phyloP scores from a whole-genome alignment of 1,140 invertebrate species.

The Sinonovacula constricta region DNA sequence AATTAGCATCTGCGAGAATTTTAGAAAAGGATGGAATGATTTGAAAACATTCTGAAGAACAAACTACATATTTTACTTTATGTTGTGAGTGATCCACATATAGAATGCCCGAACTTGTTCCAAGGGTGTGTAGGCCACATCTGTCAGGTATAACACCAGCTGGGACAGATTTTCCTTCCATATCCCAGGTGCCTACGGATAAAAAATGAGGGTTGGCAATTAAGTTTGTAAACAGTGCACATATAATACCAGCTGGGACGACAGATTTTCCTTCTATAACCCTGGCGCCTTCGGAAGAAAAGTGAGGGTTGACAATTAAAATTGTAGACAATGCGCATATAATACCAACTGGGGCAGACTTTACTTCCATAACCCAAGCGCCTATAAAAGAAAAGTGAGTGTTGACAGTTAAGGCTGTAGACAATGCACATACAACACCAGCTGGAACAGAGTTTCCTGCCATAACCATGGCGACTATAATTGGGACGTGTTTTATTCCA shows the following conservation, averaged over 20 bases:
- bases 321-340: not conserved
- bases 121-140: not conserved
- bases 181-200: constrained; percentile 23
- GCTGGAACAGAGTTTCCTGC: too few species aligned
- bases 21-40: too few species aligned
- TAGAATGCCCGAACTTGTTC: constrained; percentile 41
- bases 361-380: not conserved
- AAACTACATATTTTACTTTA: constrained; percentile 34
- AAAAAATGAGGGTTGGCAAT: not conserved
- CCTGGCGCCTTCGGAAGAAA: constrained; percentile 19
- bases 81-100: constrained; percentile 45
- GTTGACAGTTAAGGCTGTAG: too few species aligned
- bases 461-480: not conserved
- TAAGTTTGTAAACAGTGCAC: not conserved
- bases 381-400: not conserved
- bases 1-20: too few species aligned
- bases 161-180: constrained; percentile 6
- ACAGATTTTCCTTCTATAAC: not conserved
- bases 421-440: too few species aligned
- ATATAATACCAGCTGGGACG: not conserved
- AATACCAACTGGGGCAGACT: not conserved
- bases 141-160: constrained; percentile 19
- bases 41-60: too few species aligned
- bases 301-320: not conserved
- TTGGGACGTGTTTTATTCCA: too few species aligned